Conservation (phyloP, 2,113 vertebrate species). For the Sminthopsis crassicaudata region DNA sequence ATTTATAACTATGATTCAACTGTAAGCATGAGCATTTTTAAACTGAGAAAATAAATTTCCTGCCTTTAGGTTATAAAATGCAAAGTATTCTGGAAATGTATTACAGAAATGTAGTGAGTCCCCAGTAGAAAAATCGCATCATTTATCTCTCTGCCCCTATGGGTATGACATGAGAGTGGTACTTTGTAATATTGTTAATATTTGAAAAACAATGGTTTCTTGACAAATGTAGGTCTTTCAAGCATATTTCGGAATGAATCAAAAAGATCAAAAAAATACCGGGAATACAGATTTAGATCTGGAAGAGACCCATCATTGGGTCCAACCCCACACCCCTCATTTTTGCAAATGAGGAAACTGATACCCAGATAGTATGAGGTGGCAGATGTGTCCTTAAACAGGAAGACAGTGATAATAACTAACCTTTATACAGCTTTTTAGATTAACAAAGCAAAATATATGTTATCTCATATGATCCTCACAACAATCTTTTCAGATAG, state of each 20-base stretch:
- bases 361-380: background rate
- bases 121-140: slow-evolving; percentile 8
- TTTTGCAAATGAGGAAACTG: background rate
- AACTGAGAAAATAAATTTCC: slow-evolving; percentile 21
- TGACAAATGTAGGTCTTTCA: slow-evolving; percentile 23
- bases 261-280: background rate
- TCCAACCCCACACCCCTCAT: background rate
- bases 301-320: background rate
- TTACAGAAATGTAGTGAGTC: background rate
- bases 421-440: background rate
- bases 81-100: slow-evolving; percentile 32
- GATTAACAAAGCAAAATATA: background rate
- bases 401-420: background rate
- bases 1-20: slow-evolving; percentile 20
- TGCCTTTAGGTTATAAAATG: slow-evolving; percentile 43
- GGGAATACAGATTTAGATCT: background rate
- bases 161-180: background rate
- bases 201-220: slow-evolving; percentile 22
- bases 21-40: background rate
- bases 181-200: slow-evolving; percentile 10
- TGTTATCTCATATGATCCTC: background rate
- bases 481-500: background rate
- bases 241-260: slow-evolving; percentile 27
- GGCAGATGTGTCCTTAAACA: background rate
- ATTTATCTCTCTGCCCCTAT: background rate